Evolutionary conservation across 2,113 vertebrate genomes (phyloP).

Genomic region (Callopanchax toddi): DNA sequence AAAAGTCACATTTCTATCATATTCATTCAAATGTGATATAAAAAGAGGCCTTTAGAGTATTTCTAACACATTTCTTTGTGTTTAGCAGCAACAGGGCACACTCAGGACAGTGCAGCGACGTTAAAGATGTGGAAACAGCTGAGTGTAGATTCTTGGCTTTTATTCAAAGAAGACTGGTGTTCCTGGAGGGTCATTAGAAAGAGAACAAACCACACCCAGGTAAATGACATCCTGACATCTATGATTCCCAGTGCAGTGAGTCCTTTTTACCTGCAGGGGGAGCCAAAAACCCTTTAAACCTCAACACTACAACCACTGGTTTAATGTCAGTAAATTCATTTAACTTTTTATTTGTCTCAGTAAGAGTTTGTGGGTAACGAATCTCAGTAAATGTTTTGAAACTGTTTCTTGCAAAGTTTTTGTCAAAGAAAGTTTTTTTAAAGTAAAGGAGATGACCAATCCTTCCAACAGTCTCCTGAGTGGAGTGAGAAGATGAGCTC

Average conservation of each 20-base stretch:
- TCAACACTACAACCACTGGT: neutral
- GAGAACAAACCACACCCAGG: constrained; percentile 4
- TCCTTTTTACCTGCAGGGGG: neutral
- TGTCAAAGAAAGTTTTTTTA: neutral
- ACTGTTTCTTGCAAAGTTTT: neutral
- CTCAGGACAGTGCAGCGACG: neutral
- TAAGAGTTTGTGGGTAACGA: neutral
- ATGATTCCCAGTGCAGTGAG: neutral
- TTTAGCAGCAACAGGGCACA: neutral
- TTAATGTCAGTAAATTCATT: neutral
- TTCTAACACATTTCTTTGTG: too few species aligned
- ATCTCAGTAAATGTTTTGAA: too few species aligned
- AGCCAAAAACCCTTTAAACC: neutral
- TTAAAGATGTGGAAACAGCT: neutral
- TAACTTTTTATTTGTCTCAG: neutral
- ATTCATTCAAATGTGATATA: neutral
- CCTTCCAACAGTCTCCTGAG: neutral
- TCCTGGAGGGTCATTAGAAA: constrained; percentile 2
- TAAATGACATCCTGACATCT: neutral
- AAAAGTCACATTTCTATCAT: too few species aligned
- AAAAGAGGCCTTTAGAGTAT: too few species aligned
- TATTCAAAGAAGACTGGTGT: neutral
- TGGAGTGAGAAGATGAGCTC: neutral
- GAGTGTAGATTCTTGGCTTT: too few species aligned
- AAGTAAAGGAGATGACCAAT: too few species aligned